Percentiles rank a stretch among this genome's conserved stretches.
phyloP scores from a whole-genome alignment of 2,797 vertebrate species.

The Acanthurus tractus region DNA sequence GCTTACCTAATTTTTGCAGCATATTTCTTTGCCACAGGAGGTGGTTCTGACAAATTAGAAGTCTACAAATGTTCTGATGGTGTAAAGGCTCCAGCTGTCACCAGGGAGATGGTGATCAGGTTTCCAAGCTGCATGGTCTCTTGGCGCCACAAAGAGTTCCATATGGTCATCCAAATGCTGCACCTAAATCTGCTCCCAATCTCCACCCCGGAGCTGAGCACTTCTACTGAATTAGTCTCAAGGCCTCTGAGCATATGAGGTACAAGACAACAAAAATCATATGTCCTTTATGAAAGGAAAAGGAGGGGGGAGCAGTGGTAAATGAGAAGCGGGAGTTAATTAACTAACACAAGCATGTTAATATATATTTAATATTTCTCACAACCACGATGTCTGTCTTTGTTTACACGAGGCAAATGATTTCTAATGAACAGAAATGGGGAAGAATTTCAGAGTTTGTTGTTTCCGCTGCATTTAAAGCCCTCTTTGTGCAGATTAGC shows the following conservation, averaged over 20 bases:
- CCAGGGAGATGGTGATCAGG: constrained; percentile 98
- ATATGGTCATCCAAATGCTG: constrained; percentile 99
- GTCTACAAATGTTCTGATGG: constrained; percentile 99
- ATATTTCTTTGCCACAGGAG: constrained; percentile 99
- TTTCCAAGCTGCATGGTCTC: constrained; percentile 99
- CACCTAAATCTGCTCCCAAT: constrained; percentile 90
- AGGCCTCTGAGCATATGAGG: constrained; percentile 71
- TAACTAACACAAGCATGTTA: constrained; percentile 8
- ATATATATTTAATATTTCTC: constrained; percentile 15
- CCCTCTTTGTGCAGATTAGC: too few species aligned
- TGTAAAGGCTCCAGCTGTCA: constrained; percentile 99
- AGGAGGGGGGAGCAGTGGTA: background rate
- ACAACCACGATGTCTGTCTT: background rate
- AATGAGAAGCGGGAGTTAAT: constrained; percentile 19
- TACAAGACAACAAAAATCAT: constrained; percentile 78
- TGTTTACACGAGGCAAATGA: background rate
- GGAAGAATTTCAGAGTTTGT: background rate
- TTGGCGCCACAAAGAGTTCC: constrained; percentile 96
- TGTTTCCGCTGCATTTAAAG: background rate
- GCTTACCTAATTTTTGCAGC: constrained; percentile 92
- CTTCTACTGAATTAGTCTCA: constrained; percentile 81
- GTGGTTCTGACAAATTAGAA: constrained; percentile 99
- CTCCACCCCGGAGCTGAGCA: constrained; percentile 79
- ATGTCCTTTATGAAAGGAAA: constrained; percentile 68
- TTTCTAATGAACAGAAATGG: background rate